Evolutionary conservation across 2,113 vertebrate species (phyloP).

Genomic region (Pavo muticus): DNA sequence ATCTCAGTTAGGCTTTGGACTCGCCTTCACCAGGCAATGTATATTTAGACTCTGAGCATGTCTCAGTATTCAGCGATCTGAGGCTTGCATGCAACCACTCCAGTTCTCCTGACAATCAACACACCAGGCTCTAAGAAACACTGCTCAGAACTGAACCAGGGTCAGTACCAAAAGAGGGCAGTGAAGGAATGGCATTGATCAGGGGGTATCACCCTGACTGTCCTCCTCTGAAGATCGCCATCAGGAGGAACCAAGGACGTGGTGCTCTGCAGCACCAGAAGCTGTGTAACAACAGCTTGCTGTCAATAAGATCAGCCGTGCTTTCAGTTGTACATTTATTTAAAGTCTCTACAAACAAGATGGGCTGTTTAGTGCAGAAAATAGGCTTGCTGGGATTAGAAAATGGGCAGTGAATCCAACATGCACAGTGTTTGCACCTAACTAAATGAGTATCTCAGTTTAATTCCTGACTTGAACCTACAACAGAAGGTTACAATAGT

Average conservation of each 20-base stretch:
- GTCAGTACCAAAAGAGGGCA: background rate
- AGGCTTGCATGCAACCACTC: background rate
- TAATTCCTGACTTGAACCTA: constrained; percentile 49
- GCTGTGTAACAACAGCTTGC: background rate
- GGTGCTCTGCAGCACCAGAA: background rate
- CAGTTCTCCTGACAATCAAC: background rate
- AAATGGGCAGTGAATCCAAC: constrained; percentile 39
- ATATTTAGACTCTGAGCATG: background rate
- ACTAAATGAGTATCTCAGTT: constrained; percentile 7
- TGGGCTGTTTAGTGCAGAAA: constrained; percentile 7
- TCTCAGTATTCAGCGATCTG: background rate
- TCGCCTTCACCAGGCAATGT: background rate
- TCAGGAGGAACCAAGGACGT: background rate
- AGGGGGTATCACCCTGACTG: background rate
- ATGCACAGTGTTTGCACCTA: background rate
- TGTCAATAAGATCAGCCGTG: background rate
- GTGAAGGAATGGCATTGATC: accelerated
- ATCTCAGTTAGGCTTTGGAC: background rate
- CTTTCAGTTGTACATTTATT: background rate
- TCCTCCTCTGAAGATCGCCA: background rate
- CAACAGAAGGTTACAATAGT: constrained; percentile 60
- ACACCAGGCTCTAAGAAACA: background rate
- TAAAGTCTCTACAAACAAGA: constrained; percentile 19
- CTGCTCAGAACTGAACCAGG: background rate
- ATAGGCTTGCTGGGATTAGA: constrained; percentile 42